A percentile compares a stretch with the other conserved stretches of the same genome.
These are phyloP conservation scores for Vidua macroura DNA, from an alignment of 2,113 vertebrate genomes.

Conservation along the genomic window DNA sequence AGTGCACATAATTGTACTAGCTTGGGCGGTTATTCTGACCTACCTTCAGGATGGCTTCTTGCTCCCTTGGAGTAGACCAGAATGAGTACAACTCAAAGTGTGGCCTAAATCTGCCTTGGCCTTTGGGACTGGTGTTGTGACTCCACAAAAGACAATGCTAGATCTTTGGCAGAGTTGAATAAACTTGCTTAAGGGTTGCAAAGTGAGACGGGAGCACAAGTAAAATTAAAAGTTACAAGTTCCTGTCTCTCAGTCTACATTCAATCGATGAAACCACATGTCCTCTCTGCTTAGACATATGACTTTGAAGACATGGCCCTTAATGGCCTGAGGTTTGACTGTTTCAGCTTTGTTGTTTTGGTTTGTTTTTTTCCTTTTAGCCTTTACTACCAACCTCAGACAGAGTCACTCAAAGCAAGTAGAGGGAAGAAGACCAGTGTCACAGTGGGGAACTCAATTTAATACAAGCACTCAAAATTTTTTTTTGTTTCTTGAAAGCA, in stretches of 20 bases:
- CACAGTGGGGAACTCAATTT: conserved; percentile 11
- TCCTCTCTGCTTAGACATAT: neutral
- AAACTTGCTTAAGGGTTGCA: neutral
- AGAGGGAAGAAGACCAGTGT: conserved; percentile 7
- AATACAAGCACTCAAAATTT: conserved; percentile 33
- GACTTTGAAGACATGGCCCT: conserved; percentile 19
- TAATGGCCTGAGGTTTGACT: conserved; percentile 17
- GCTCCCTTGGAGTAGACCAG: neutral
- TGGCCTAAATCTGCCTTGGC: neutral
- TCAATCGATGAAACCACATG: conserved; percentile 34
- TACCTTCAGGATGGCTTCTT: neutral
- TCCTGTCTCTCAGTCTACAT: conserved; percentile 12
- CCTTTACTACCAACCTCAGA: conserved; percentile 15
- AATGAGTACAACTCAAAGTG: neutral
- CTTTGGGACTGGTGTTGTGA: neutral
- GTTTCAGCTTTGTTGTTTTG: conserved; percentile 25
- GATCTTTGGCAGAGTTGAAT: neutral
- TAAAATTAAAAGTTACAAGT: conserved; percentile 44
- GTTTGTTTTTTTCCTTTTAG: neutral
- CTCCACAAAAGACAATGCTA: neutral
- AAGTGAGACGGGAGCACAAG: neutral
- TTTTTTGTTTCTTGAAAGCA: conserved; percentile 57
- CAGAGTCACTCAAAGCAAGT: conserved; percentile 10
- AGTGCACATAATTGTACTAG: neutral
- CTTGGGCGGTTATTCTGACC: neutral